Percentiles rank a stretch among this genome's conserved stretches.
These are phyloP conservation scores for Taenioides sp. DNA, from an alignment of 2,797 vertebrate species.

Conservation along the genomic window DNA sequence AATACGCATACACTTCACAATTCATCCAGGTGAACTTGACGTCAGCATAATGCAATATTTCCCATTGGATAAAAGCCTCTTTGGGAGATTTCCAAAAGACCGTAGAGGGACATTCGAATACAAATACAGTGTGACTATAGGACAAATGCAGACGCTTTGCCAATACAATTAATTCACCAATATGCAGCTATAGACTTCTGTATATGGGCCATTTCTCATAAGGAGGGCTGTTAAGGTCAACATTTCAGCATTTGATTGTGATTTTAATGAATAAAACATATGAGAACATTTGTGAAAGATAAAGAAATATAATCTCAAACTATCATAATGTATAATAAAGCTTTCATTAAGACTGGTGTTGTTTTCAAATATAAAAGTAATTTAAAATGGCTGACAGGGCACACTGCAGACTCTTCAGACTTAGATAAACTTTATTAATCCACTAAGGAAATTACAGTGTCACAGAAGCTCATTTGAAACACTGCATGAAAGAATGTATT, in stretches of 20 bases:
- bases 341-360: background rate
- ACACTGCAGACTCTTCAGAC: constrained; percentile 1
- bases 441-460: constrained; percentile 10
- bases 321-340: no score
- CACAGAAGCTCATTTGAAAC: constrained; percentile 2
- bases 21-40: background rate
- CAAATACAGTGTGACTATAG: background rate
- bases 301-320: background rate
- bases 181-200: background rate
- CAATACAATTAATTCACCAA: background rate
- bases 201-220: background rate
- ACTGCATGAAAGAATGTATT: background rate
- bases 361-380: constrained; percentile 8
- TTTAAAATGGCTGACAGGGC: background rate
- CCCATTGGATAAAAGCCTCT: background rate
- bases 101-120: background rate
- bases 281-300: background rate
- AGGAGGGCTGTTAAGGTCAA: background rate
- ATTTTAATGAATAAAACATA: background rate
- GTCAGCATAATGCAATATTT: background rate
- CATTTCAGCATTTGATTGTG: background rate
- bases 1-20: background rate
- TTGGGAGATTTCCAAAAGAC: background rate
- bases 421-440: constrained; percentile 12
- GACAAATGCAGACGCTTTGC: background rate